A percentile compares a stretch with the other conserved stretches of the same genome.
Conservation (phyloP, 2,797 vertebrate genomes). For the Melanotaenia pygmaea region DNA sequence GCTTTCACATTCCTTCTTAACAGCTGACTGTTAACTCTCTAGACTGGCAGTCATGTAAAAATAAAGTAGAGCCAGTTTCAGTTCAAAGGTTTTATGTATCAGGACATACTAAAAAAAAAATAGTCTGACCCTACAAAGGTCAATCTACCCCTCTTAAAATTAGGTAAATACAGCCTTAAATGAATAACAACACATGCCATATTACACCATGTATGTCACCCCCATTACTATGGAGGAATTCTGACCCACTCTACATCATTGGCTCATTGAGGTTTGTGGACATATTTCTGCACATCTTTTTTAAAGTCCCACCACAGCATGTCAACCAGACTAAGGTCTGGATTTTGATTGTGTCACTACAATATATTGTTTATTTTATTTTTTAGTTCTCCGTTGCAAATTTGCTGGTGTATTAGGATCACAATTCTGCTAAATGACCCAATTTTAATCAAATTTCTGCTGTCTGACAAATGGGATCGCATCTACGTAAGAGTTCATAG, state of each 20-base stretch:
- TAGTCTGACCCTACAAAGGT: not conserved
- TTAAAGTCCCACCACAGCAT: not conserved
- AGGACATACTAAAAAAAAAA: not conserved
- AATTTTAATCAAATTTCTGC: not conserved
- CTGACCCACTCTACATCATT: not conserved
- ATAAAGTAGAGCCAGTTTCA: not conserved
- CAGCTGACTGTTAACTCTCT: constrained; percentile 6
- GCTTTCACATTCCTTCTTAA: not conserved
- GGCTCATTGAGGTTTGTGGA: not conserved
- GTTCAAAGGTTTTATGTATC: not conserved
- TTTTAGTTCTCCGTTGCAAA: not conserved
- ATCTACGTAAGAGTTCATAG: not conserved
- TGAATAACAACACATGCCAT: not conserved
- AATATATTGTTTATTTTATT: not conserved
- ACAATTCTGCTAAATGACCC: not conserved
- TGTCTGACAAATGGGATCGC: not conserved
- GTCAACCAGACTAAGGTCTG: not conserved
- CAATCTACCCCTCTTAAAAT: not conserved
- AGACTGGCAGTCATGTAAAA: not conserved
- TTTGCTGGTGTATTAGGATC: not conserved
- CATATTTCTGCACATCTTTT: no score
- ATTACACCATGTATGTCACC: not conserved
- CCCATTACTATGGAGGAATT: no score
- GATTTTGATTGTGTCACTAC: not conserved
- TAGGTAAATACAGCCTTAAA: not conserved